Evolutionary conservation across 2,113 vertebrate genomes (phyloP).

Genomic region (Anser cygnoides): DNA sequence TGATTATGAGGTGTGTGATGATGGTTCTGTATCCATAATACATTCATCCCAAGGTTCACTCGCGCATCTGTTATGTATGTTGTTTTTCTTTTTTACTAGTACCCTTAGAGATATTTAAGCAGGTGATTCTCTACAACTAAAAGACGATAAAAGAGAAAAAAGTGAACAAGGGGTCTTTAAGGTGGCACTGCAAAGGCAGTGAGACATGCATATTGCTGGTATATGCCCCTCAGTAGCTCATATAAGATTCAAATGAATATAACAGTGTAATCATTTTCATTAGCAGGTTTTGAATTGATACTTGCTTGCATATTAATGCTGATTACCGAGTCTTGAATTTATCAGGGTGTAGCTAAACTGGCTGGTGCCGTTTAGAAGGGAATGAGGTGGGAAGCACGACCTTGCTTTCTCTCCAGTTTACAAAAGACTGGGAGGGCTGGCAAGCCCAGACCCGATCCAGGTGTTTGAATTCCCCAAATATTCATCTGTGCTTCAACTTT

Average conservation of each 20-base stretch:
- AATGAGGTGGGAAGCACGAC: conserved; percentile 32
- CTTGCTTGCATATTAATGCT: conserved; percentile 67
- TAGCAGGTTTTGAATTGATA: conserved; percentile 65
- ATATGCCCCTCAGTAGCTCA: conserved; percentile 58
- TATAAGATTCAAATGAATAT: conserved; percentile 71
- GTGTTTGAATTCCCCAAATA: conserved; percentile 75
- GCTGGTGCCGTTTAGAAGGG: conserved; percentile 21
- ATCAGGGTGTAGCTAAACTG: conserved; percentile 41
- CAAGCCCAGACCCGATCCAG: conserved; percentile 66
- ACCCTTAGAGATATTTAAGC: conserved; percentile 66
- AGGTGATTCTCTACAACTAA: conserved; percentile 63
- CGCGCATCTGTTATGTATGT: conserved; percentile 69
- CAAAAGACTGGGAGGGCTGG: conserved; percentile 21
- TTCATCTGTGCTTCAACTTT: conserved; percentile 71
- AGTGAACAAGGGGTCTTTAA: conserved; percentile 68
- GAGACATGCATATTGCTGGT: neutral
- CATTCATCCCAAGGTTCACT: conserved; percentile 73
- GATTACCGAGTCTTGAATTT: conserved; percentile 36
- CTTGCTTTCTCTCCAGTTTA: conserved; percentile 25
- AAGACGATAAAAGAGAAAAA: conserved; percentile 62
- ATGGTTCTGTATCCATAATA: conserved; percentile 69
- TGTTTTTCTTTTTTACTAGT: conserved; percentile 64
- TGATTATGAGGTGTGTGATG: conserved; percentile 78
- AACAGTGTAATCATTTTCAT: conserved; percentile 67
- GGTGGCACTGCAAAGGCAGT: conserved; percentile 42